Base-by-base conservation (phyloP, 1,140 invertebrate species). In the Drosophila quadrilineata region DNA sequence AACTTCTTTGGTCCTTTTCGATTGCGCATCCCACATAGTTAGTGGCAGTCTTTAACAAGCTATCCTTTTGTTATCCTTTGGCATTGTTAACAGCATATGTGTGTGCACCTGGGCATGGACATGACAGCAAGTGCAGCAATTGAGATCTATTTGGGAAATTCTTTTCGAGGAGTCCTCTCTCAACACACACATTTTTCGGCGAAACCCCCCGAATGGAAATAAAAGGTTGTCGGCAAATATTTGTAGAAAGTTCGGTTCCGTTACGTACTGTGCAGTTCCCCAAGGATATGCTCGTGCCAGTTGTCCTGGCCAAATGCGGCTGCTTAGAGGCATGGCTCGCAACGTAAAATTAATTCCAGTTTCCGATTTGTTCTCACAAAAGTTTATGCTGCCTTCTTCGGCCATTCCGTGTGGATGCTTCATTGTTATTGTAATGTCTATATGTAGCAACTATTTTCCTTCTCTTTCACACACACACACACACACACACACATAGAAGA, bases 371-470 rank as follows among this genome's bases (percentile, higher is more conserved):
- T 17, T 12, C 46, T 14, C 46, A 31, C 57, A 58, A 57, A 66
- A 66, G 10, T 66, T 66, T 66, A 59, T 45, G 22, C 35, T 36
- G 46, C 31, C 26, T 57, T 65, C 29, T 52, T 48, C 50, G 40
- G 46, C 43, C 52, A 52, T 58, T 65, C 56, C n/a, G n/a, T 45
- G 58, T 50, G 62, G 29, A 12, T 65, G 50, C 24, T 49, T 50
- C 73, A 73, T 76, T 82, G 76, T 84, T 82, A 84, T 84, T 84
- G 73, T 68, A 66, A 70, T 76, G 77, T 84, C 72, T 76, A 45
- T 53, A 69, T 52, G 35, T 46, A 14, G 16, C 10, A 26, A 45
- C 36, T 29, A n/a, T 22, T 14, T 12, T 22, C 50, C 26, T 17
- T 62, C 22, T 36, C 33, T 40, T 48, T 52, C 17, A 22, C 22